These are phyloP conservation scores for Lasioglossum calceatum DNA, from an alignment of 2,888 invertebrate genomes.

Conservation along the genomic window DNA sequence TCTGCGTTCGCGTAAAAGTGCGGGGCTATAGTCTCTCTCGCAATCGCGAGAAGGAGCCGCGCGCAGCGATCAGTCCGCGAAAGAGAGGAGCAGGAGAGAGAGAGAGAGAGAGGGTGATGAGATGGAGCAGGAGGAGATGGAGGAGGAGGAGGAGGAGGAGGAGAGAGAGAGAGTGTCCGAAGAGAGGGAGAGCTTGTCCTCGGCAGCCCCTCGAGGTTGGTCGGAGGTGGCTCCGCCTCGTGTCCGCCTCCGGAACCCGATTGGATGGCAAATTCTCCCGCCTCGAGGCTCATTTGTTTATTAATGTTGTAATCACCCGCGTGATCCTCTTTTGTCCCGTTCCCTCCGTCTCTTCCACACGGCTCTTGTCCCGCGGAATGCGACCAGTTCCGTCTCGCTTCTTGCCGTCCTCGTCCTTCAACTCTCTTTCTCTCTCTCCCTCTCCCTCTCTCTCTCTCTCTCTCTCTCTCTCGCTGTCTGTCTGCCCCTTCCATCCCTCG, in stretches of 20 bases:
- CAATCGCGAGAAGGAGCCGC: conserved; percentile 1
- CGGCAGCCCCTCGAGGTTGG: conserved; percentile 77
- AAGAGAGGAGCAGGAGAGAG: conserved; percentile 54
- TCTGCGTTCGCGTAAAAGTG: not conserved
- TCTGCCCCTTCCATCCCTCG: conserved; percentile 36
- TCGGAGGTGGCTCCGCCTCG: conserved; percentile 79
- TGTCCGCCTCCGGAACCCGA: conserved; percentile 80
- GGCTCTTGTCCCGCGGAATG: conserved; percentile 79
- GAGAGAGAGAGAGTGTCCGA: conserved; percentile 51
- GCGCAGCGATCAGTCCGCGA: conserved; percentile 40
- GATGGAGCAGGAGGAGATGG: conserved; percentile 10
- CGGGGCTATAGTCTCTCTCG: not conserved
- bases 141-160: conserved; percentile 46
- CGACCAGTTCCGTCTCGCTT: conserved; percentile 81
- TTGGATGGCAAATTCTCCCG: conserved; percentile 82
- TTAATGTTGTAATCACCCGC: conserved; percentile 84
- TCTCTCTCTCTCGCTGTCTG: conserved; percentile 21
- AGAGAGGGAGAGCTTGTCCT: conserved; percentile 70
- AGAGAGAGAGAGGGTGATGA: conserved; percentile 5
- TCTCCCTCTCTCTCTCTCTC: conserved; percentile 34
- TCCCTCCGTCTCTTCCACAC: conserved; percentile 68
- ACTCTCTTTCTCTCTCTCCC: conserved; percentile 38
- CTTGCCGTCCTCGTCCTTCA: conserved; percentile 75
- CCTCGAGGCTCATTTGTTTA: conserved; percentile 84
- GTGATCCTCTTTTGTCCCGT: conserved; percentile 83